Percentiles rank a stretch among this genome's conserved stretches.
phyloP scores from a whole-genome alignment of 2,888 invertebrate genomes.

The Tiliacea aurago region DNA sequence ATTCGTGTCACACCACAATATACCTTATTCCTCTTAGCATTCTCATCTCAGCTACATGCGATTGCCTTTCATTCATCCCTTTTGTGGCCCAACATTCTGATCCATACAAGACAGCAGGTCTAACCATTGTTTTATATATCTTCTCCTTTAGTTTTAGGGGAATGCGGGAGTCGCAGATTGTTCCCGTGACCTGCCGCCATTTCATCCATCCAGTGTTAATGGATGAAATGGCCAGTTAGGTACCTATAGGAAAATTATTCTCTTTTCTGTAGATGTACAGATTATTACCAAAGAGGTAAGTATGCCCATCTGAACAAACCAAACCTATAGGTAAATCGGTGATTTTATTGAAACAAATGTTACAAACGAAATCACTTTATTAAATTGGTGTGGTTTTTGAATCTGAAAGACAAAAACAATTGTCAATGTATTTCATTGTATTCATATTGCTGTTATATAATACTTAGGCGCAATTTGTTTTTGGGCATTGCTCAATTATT shows the following conservation, averaged over 20 bases:
- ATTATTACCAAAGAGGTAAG: constrained; percentile 1
- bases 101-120: no score
- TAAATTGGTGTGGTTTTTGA: background rate
- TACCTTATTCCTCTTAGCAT: no score
- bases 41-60: no score
- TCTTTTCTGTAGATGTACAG: background rate
- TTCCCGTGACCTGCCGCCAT: no score
- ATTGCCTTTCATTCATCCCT: no score
- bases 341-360: background rate
- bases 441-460: constrained; percentile 15
- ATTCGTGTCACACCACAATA: no score
- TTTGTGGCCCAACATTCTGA: no score
- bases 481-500: background rate
- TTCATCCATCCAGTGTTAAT: no score
- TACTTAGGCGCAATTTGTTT: constrained; percentile 21
- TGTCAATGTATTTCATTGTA: background rate
- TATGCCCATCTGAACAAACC: background rate
- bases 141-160: no score
- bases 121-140: no score
- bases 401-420: background rate
- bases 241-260: background rate
- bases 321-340: background rate
- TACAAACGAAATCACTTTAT: background rate
- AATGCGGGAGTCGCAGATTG: no score
- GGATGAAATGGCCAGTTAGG: no score